phyloP scores from a whole-genome alignment of 2,113 vertebrate species.

The Rhinoderma darwinii region DNA sequence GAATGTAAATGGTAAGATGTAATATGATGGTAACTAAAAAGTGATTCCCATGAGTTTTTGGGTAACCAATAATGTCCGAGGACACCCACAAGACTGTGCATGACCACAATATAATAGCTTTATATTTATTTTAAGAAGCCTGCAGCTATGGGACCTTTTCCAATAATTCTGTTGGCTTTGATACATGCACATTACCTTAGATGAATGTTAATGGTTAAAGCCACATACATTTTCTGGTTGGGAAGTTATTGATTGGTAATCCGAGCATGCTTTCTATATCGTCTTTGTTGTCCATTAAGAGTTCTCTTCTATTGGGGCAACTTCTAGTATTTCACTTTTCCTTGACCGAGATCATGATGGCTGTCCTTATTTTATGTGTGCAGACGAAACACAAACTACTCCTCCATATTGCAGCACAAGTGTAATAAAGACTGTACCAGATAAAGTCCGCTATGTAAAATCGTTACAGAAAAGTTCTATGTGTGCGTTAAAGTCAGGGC shows the following conservation, averaged over 20 bases:
- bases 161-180: not conserved
- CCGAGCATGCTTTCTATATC: not conserved
- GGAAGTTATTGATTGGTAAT: constrained; percentile 13
- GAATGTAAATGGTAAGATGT: too few species aligned
- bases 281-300: constrained; percentile 14
- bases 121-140: not conserved
- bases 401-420: too few species aligned
- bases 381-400: not conserved
- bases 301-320: not conserved
- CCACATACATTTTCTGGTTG: not conserved
- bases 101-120: not conserved
- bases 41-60: too few species aligned
- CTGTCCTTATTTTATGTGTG: not conserved
- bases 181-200: not conserved
- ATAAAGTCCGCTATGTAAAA: not conserved
- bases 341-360: not conserved
- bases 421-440: not conserved
- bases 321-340: constrained; percentile 20
- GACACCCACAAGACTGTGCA: not conserved
- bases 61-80: not conserved
- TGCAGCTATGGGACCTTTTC: not conserved
- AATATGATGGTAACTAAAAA: too few species aligned
- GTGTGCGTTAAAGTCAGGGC: too few species aligned
- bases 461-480: not conserved
- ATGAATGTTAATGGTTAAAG: not conserved